A percentile compares a stretch with the other conserved stretches of the same genome.
Conservation (phyloP, 2,888 invertebrate genomes). For the Fragum whitleyi region DNA sequence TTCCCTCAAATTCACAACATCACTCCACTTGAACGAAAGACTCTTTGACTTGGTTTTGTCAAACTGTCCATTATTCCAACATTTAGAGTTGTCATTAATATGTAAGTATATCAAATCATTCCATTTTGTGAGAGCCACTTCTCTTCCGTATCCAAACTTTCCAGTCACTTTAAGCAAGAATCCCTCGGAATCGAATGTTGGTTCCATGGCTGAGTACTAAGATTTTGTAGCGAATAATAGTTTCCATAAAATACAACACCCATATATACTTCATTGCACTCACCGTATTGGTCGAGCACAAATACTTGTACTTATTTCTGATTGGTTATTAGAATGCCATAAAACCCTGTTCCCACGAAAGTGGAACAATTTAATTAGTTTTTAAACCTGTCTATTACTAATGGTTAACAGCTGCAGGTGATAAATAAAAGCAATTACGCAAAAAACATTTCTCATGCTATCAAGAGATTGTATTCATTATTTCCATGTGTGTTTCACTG, state of each 20-base stretch:
- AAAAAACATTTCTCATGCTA: too few species aligned
- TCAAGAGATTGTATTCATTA: too few species aligned
- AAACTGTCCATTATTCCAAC: slow-evolving; percentile 29
- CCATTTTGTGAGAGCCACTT: slow-evolving; percentile 31
- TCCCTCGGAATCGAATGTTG: slow-evolving; percentile 26
- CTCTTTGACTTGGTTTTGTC: slow-evolving; percentile 24
- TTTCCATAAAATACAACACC: not conserved
- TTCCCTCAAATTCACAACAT: not conserved
- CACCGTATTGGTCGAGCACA: slow-evolving; percentile 4
- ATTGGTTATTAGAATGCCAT: not conserved
- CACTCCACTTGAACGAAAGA: slow-evolving; percentile 25
- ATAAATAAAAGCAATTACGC: too few species aligned
- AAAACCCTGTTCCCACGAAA: slow-evolving; percentile 4
- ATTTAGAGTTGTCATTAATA: slow-evolving; percentile 33
- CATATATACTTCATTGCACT: not conserved
- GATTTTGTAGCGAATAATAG: not conserved
- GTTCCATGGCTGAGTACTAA: slow-evolving; percentile 15
- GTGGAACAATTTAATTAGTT: not conserved
- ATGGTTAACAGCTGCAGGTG: too few species aligned
- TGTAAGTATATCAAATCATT: slow-evolving; percentile 25
- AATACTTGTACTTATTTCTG: not conserved
- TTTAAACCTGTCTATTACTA: too few species aligned
- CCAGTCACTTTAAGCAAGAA: slow-evolving; percentile 29
- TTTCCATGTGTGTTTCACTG: not conserved
- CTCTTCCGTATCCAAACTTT: slow-evolving; percentile 27